phyloP scores from a whole-genome alignment of 2,888 invertebrate species.

The Eristalinus sepulchralis region DNA sequence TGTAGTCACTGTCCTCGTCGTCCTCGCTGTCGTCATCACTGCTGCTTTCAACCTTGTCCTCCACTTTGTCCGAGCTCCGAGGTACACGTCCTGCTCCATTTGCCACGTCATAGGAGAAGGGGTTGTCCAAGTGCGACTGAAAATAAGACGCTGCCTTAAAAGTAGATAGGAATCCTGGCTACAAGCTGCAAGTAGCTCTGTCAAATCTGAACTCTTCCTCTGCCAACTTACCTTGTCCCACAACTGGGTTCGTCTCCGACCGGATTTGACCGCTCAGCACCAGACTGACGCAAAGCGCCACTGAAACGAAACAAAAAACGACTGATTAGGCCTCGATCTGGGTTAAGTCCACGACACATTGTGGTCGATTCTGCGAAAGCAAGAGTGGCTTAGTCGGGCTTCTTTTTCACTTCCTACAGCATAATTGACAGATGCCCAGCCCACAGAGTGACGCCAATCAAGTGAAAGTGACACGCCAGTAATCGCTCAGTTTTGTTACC shows the following conservation, averaged over 20 bases:
- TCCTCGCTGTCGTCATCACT: constrained; percentile 73
- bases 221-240: constrained; percentile 45
- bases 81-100: constrained; percentile 49
- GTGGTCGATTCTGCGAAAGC: constrained; percentile 18
- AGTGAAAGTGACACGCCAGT: constrained; percentile 60
- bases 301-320: constrained; percentile 37
- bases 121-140: constrained; percentile 77
- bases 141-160: constrained; percentile 81
- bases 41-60: constrained; percentile 45
- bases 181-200: constrained; percentile 6
- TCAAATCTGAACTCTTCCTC: not conserved
- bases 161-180: constrained; percentile 76
- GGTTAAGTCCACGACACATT: constrained; percentile 28
- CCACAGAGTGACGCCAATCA: constrained; percentile 33
- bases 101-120: constrained; percentile 72
- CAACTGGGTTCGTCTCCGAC: not conserved
- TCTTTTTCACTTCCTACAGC: not conserved
- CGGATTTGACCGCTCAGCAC: constrained; percentile 22
- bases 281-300: constrained; percentile 24
- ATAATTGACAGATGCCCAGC: not conserved
- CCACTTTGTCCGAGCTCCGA: constrained; percentile 56
- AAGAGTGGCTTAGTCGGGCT: constrained; percentile 20
- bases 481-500: constrained; percentile 17
- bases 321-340: constrained; percentile 10
- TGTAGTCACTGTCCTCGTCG: constrained; percentile 70